Base-by-base conservation (phyloP, 2,888 invertebrate genomes). In the Leucoma salicis region DNA sequence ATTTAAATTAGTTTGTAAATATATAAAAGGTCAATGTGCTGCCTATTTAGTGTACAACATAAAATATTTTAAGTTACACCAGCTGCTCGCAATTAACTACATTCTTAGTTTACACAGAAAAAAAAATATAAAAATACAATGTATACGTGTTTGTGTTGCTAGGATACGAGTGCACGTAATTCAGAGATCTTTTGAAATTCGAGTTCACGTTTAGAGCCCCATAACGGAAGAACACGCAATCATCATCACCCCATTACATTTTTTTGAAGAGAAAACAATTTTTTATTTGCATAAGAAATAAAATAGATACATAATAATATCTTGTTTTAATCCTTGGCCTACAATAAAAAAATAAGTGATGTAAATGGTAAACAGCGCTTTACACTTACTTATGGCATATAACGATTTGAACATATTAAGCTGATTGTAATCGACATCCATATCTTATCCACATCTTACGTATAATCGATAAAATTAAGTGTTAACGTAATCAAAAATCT, bases 261-360 rank as follows among this genome's bases (percentile, higher is more conserved):
- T n/a, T n/a, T n/a, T n/a, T n/a, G n/a, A n/a, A n/a, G n/a, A n/a
- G n/a, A n/a, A n/a, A n/a, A n/a, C n/a, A n/a, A n/a, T n/a, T n/a
- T n/a, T n/a, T n/a, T n/a, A n/a, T n/a, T n/a, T n/a, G n/a, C n/a
- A n/a, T n/a, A n/a, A 28, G 49, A 58, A 63, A 63, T 56, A 53
- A 58, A 52, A 55, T 40, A 39, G 18, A 37, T 45, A 39, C n/a
- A 34, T 13, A 28, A 49, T 45, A 49, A 51, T 38, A 53, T 48
- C 36, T 46, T 62, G 52, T 56, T 49, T 39, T 41, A 53, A 63
- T 55, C 70, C 71, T 72, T 73, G 74, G 54, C 71, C 69, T 57
- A 69, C 36, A 63, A 64, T 57, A 57, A 41, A 44, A 47, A 65
- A 50, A 53, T 57, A 61, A 49, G 28, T 56, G 54, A 58, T 42